phyloP scores from a whole-genome alignment of 2,888 invertebrate species.

The Epinotia demarniana region DNA sequence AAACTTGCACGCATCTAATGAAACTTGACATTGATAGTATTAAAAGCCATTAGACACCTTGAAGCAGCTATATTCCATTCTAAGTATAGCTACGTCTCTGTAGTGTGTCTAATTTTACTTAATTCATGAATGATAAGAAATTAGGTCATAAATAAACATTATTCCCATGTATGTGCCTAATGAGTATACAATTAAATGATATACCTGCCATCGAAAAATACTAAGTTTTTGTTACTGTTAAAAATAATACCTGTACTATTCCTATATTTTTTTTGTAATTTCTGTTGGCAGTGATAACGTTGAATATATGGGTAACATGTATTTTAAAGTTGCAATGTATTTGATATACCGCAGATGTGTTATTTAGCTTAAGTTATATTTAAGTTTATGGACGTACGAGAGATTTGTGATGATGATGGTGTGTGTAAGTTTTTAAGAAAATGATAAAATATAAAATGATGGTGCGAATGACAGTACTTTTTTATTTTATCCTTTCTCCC shows the following conservation, averaged over 20 bases:
- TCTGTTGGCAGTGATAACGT: background rate
- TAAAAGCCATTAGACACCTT: too few relatives aligned
- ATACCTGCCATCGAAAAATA: background rate
- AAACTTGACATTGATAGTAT: too few relatives aligned
- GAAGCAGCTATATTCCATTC: too few relatives aligned
- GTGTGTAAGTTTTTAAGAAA: constrained; percentile 52
- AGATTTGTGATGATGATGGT: too few relatives aligned
- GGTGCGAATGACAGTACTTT: constrained; percentile 52
- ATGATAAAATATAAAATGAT: constrained; percentile 55
- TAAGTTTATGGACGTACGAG: constrained; percentile 52
- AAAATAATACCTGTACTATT: background rate
- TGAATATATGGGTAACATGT: constrained; percentile 1
- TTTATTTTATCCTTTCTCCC: constrained; percentile 37
- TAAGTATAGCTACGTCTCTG: too few relatives aligned
- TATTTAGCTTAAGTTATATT: constrained; percentile 44
- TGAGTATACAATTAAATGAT: background rate
- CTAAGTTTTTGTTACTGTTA: too few relatives aligned
- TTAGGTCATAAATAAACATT: background rate
- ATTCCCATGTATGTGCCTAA: constrained; percentile 18
- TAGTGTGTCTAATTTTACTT: too few relatives aligned
- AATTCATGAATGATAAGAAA: background rate
- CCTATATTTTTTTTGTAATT: background rate
- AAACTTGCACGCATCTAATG: too few relatives aligned
- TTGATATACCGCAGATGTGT: constrained; percentile 33
- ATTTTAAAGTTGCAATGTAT: constrained; percentile 25